Evolutionary conservation across 2,888 invertebrate genomes (phyloP).

Genomic region (Philopedon plagiatum): DNA sequence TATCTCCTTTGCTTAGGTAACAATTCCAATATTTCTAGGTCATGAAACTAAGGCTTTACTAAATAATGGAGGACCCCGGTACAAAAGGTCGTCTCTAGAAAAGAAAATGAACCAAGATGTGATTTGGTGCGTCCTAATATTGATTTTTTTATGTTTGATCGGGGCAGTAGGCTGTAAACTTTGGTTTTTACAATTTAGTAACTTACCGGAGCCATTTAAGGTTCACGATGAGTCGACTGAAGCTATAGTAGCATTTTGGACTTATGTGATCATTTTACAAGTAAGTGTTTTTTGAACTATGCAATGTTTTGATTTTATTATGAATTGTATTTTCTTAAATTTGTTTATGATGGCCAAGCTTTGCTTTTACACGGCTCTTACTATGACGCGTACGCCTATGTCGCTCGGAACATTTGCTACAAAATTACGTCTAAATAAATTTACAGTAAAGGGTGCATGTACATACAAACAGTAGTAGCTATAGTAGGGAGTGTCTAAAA

Average conservation of each 20-base stretch:
- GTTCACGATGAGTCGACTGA: conserved; percentile 71
- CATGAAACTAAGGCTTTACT: conserved; percentile 99
- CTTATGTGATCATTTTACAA: conserved; percentile 95
- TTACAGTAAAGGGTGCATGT: too few species aligned
- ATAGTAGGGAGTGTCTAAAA: too few species aligned
- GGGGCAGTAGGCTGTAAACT: conserved; percentile 93
- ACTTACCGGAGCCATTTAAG: conserved; percentile 78
- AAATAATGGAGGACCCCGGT: conserved; percentile 95
- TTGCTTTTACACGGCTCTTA: too few species aligned
- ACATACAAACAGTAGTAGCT: too few species aligned
- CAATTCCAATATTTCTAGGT: conserved; percentile 70
- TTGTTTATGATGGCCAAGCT: too few species aligned
- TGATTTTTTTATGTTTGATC: conserved; percentile 89
- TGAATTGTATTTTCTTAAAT: too few species aligned
- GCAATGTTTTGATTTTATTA: not conserved
- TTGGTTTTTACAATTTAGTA: conserved; percentile 80
- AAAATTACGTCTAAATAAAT: too few species aligned
- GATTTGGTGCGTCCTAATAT: conserved; percentile 95
- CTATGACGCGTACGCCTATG: too few species aligned
- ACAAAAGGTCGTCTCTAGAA: conserved; percentile 93
- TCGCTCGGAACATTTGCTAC: too few species aligned
- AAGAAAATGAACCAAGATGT: conserved; percentile 96
- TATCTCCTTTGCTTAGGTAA: not conserved
- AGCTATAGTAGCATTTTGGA: conserved; percentile 93
- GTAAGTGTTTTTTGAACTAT: conserved; percentile 65